Conservation (phyloP, 2,888 invertebrate genomes). For the Lasioglossum oenotherae region DNA sequence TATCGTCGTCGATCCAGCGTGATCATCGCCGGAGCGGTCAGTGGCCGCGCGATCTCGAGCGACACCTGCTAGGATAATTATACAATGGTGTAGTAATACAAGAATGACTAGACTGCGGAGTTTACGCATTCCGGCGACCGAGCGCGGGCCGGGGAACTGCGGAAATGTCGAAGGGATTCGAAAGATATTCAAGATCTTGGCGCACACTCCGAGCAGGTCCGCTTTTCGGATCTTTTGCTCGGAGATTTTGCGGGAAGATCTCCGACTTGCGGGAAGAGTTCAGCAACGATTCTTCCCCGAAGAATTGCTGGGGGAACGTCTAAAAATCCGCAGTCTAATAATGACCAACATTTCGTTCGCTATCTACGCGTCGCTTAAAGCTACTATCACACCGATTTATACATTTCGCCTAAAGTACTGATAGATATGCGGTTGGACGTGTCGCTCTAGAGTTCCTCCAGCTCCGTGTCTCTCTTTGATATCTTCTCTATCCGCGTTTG, state of each 20-base stretch:
- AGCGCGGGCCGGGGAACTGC: not conserved
- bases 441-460: constrained; percentile 9
- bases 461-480: not conserved
- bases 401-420: constrained; percentile 78
- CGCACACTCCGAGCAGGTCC: not conserved
- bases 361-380: constrained; percentile 79
- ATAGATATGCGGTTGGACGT: constrained; percentile 69
- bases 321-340: constrained; percentile 42
- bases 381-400: constrained; percentile 84
- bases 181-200: not conserved
- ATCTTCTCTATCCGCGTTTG: too few relatives aligned
- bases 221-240: not conserved
- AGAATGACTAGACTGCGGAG: constrained; percentile 12
- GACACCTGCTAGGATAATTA: constrained; percentile 68
- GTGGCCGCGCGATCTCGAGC: constrained; percentile 48
- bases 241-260: not conserved
- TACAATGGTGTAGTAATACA: constrained; percentile 53
- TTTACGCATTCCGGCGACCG: constrained; percentile 2
- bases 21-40: not conserved
- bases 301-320: not conserved
- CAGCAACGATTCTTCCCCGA: too few relatives aligned
- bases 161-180: not conserved
- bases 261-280: not conserved
- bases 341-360: constrained; percentile 77
- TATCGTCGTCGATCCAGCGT: not conserved